These are phyloP conservation scores for Centruroides vittatus DNA, from an alignment of 1,140 invertebrate genomes.

Conservation along the genomic window DNA sequence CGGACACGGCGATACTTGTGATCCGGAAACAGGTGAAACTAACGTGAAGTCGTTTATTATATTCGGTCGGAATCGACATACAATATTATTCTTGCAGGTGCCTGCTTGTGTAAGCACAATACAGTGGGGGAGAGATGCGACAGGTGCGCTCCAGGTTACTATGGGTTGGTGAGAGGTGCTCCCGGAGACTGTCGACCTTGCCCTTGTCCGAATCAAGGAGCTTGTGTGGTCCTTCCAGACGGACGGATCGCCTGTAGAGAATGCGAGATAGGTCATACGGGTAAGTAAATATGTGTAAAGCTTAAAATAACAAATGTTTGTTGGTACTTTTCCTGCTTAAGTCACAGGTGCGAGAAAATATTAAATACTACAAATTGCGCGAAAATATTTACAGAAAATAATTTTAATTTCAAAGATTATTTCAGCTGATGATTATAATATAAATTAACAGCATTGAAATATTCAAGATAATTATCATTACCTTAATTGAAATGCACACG, in stretches of 20 bases:
- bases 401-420: no score
- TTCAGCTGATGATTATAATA: no score
- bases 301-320: no score
- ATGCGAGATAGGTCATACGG: slow-evolving; percentile 82
- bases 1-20: slow-evolving; percentile 85
- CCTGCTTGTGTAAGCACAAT: slow-evolving; percentile 93
- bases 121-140: slow-evolving; percentile 93
- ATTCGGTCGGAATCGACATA: no score
- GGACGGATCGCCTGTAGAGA: slow-evolving; percentile 78
- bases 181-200: slow-evolving; percentile 79
- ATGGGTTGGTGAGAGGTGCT: slow-evolving; percentile 76
- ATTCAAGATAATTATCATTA: no score
- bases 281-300: slow-evolving; percentile 47
- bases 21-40: slow-evolving; percentile 76
- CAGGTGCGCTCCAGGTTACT: slow-evolving; percentile 78
- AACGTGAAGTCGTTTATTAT: no score
- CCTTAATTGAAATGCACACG: no score
- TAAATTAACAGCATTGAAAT: no score
- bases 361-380: no score
- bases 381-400: no score
- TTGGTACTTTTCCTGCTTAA: no score
- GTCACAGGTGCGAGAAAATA: no score
- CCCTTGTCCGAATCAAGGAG: slow-evolving; percentile 83
- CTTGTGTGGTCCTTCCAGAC: slow-evolving; percentile 75
- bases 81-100: slow-evolving; percentile 56